Evolutionary conservation across 2,113 vertebrate genomes (phyloP).

Genomic region (Bos javanicus): DNA sequence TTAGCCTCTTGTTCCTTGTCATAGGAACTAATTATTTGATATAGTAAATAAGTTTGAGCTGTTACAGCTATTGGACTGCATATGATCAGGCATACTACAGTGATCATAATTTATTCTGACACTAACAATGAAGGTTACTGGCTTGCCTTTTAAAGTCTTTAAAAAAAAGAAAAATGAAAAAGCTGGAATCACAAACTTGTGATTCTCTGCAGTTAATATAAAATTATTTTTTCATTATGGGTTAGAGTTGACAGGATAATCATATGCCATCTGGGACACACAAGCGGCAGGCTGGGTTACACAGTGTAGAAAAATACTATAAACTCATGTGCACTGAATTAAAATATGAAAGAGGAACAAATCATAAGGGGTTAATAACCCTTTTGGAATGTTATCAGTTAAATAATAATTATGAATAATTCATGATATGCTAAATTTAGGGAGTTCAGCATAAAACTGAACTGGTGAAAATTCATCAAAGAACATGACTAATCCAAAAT

Average conservation of each 20-base stretch:
- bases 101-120: not conserved
- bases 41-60: not conserved
- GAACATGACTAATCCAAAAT: conserved; percentile 79
- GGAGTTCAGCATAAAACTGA: conserved; percentile 67
- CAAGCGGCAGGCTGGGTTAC: not conserved
- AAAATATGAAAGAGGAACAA: conserved; percentile 36
- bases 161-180: not conserved
- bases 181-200: not conserved
- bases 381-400: conserved; percentile 65
- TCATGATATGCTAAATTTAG: conserved; percentile 73
- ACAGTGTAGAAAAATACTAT: not conserved
- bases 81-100: not conserved
- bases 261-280: not conserved
- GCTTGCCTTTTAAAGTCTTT: not conserved
- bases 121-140: not conserved
- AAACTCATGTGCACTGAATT: not conserved
- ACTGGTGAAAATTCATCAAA: conserved; percentile 77
- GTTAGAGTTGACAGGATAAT: not conserved
- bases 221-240: conserved; percentile 5
- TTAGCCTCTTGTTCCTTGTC: not conserved
- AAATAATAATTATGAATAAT: conserved; percentile 76
- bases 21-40: not conserved
- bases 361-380: conserved; percentile 65
- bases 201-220: not conserved
- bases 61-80: not conserved